A percentile compares a stretch with the other conserved stretches of the same genome.
These are phyloP conservation scores for Darevskia nairensis DNA, from an alignment of 2,797 vertebrate genomes.

Conservation along the genomic window DNA sequence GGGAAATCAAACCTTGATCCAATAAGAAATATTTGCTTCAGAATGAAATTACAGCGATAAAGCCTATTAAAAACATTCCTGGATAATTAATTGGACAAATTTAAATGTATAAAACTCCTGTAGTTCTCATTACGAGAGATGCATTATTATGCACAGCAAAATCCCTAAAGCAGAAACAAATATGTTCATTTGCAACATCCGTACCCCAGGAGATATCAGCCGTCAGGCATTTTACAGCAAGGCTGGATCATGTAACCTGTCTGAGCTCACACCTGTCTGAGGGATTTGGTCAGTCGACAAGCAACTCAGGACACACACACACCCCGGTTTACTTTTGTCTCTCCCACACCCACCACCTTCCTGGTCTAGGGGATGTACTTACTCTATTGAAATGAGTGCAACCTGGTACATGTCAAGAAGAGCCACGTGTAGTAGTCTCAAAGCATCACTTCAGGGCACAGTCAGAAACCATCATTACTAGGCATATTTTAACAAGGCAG, in stretches of 20 bases:
- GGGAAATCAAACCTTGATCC: slow-evolving; percentile 29
- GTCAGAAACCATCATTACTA: neutral
- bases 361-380: neutral
- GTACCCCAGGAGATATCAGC: slow-evolving; percentile 68
- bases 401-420: neutral
- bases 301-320: neutral
- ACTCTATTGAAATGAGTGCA: neutral
- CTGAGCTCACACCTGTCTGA: slow-evolving; percentile 22
- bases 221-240: slow-evolving; percentile 55
- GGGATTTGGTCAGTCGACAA: neutral
- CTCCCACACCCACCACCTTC: neutral
- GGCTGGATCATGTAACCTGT: slow-evolving; percentile 10
- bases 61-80: slow-evolving; percentile 69
- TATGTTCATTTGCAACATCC: slow-evolving; percentile 74
- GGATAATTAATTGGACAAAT: slow-evolving; percentile 76
- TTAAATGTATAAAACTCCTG: slow-evolving; percentile 77
- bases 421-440: neutral
- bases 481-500: neutral
- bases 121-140: slow-evolving; percentile 73
- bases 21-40: slow-evolving; percentile 63
- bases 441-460: neutral
- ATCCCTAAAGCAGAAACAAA: slow-evolving; percentile 77
- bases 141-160: slow-evolving; percentile 76
- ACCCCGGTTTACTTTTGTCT: neutral
- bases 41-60: slow-evolving; percentile 67